Evolutionary conservation across 2,113 vertebrate genomes (phyloP).

Genomic region (Ariopsis seemanni): DNA sequence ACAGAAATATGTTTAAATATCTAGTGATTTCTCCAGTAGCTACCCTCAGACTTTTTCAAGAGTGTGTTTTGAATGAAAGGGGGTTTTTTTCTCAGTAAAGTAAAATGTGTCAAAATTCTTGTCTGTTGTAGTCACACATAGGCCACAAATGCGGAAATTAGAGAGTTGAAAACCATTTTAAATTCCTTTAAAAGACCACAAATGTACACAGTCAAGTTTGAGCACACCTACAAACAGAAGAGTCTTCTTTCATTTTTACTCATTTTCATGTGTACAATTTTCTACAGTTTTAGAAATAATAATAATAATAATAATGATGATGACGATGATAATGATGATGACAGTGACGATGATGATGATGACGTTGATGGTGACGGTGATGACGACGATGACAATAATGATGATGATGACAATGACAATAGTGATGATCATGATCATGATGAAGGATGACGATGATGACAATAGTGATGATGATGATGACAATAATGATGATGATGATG

Average conservation of each 20-base stretch:
- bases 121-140: background rate
- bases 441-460: rapidly evolving
- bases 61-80: background rate
- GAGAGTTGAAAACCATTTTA: background rate
- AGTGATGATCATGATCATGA: too few species aligned
- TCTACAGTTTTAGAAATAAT: background rate
- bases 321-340: too few species aligned
- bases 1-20: background rate
- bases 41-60: background rate
- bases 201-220: too few species aligned
- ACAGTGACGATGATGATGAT: background rate
- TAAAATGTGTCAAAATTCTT: background rate
- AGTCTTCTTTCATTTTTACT: background rate
- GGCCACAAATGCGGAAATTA: background rate
- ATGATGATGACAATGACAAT: background rate
- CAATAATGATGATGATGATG: too few species aligned
- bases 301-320: background rate
- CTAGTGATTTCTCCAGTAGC: background rate
- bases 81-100: background rate
- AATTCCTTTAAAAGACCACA: background rate
- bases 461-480: too few species aligned
- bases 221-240: background rate
- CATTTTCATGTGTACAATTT: background rate
- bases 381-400: background rate
- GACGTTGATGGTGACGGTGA: background rate